Evolutionary conservation across 1,140 invertebrate genomes (phyloP).

Genomic region (Centruroides vittatus): DNA sequence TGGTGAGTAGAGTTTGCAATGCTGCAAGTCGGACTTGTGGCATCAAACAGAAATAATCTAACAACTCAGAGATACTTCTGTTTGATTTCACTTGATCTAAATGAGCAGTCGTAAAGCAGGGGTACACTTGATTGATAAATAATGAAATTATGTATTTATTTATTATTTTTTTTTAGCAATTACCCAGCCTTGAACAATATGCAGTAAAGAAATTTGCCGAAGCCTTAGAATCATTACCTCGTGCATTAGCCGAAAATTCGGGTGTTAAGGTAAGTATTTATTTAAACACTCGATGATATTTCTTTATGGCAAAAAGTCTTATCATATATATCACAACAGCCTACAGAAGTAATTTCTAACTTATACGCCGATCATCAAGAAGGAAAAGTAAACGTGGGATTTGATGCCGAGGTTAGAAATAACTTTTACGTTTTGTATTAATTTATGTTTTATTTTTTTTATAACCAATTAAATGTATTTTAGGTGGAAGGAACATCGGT

Average conservation of each 20-base stretch:
- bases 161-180: conserved; percentile 41
- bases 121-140: no score
- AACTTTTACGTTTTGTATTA: conserved; percentile 13
- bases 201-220: conserved; percentile 87
- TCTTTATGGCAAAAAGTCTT: not conserved
- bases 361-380: conserved; percentile 82
- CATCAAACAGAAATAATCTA: no score
- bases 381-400: conserved; percentile 66
- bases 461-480: no score
- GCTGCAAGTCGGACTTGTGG: no score
- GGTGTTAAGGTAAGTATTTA: conserved; percentile 48
- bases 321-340: conserved; percentile 24
- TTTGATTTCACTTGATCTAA: no score
- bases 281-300: not conserved
- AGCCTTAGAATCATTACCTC: conserved; percentile 79
- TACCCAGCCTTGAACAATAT: conserved; percentile 93
- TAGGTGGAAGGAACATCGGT: conserved; percentile 19
- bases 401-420: conserved; percentile 63
- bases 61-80: no score
- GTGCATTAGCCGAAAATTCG: conserved; percentile 85
- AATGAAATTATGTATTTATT: not conserved
- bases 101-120: no score
- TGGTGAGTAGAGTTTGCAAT: no score
- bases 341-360: conserved; percentile 76
- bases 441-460: no score